Percentiles rank a stretch among this genome's conserved stretches.
Evolutionary conservation across 2,888 invertebrate genomes (phyloP).

Genomic region (Anoplius nigerrimus): DNA sequence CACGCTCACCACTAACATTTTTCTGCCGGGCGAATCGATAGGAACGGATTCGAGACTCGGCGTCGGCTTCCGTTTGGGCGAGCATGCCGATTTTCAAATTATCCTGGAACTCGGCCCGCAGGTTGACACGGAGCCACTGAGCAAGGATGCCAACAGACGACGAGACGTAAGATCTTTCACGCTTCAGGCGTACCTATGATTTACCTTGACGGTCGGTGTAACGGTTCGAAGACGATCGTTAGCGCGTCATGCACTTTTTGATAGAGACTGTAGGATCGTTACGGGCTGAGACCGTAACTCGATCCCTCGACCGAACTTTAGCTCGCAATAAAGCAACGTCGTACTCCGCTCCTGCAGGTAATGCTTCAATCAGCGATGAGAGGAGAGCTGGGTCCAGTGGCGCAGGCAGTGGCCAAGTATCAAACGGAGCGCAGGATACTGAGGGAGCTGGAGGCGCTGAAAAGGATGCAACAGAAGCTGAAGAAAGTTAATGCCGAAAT

Average conservation of each 20-base stretch:
- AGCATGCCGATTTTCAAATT: slow-evolving; percentile 89
- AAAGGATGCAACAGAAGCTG: slow-evolving; percentile 45
- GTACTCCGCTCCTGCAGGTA: slow-evolving; percentile 46
- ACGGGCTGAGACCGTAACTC: neutral
- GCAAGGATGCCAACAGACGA: slow-evolving; percentile 68
- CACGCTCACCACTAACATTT: neutral
- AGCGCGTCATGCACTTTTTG: no score
- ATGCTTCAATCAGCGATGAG: slow-evolving; percentile 65
- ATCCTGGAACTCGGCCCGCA: slow-evolving; percentile 87
- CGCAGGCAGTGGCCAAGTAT: slow-evolving; percentile 68
- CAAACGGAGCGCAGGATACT: slow-evolving; percentile 64
- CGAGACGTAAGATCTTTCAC: slow-evolving; percentile 50
- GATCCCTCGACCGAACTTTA: neutral
- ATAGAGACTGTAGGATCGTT: neutral
- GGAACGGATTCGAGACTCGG: slow-evolving; percentile 89
- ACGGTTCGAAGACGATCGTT: no score
- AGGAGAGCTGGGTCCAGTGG: slow-evolving; percentile 69
- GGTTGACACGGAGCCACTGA: slow-evolving; percentile 82
- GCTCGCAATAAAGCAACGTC: neutral
- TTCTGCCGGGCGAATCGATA: slow-evolving; percentile 63
- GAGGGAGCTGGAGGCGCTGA: slow-evolving; percentile 59
- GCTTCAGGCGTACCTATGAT: neutral
- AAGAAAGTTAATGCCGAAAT: slow-evolving; percentile 24
- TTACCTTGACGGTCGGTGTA: neutral
- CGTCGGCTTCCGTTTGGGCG: slow-evolving; percentile 87